Evolutionary conservation across 1,140 invertebrate genomes (phyloP), one percentile per base, ranked within the genome.

Genomic region (Ephestia elutella): DNA sequence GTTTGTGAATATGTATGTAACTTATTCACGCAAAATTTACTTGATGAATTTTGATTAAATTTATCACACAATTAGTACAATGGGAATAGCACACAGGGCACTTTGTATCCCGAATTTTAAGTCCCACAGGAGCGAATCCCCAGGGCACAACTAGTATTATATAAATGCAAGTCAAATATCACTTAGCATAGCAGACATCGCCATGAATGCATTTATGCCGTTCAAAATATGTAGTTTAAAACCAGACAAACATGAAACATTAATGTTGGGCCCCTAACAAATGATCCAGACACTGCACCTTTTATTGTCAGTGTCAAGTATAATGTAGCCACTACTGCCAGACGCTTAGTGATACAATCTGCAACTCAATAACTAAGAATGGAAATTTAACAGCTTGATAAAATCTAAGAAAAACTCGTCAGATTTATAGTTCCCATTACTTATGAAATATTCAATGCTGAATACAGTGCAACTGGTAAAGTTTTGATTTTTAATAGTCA

Each of bases 211-310:
- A 58, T 58, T 58, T 57, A 68, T 62, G 59, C 65, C 65, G 59
- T 54, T 44, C 11, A 53, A 62, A 50, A 32, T 32, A 32, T 32
- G 54, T 63, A 66, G 62, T 69, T 63, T 70, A 62, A 61, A 71
- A 49, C 50, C 57, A 66, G 63, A 66, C 63, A 59, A 35, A 68
- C 60, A 75, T 79, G 68, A 79, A 78, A 75, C 59, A 80, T 80
- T 74, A 61, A 80, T 75, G 65, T 48, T 44, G 50, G 56, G 32
- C 64, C 55, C 61, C 66, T 80, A 77, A 83, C 75, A 81, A 78
- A 83, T 77, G 73, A 59, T 54, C 51, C 59, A 68, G 71, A 72
- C 70, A 58, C 50, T 83, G 78, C 80, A 83, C 66, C 70, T 59
- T 63, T 73, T 68, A 73, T 32, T 67, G 72, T 77, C 74, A 71